These are phyloP conservation scores for Raja brachyura DNA, from an alignment of 2,113 vertebrate species.

Conservation along the genomic window DNA sequence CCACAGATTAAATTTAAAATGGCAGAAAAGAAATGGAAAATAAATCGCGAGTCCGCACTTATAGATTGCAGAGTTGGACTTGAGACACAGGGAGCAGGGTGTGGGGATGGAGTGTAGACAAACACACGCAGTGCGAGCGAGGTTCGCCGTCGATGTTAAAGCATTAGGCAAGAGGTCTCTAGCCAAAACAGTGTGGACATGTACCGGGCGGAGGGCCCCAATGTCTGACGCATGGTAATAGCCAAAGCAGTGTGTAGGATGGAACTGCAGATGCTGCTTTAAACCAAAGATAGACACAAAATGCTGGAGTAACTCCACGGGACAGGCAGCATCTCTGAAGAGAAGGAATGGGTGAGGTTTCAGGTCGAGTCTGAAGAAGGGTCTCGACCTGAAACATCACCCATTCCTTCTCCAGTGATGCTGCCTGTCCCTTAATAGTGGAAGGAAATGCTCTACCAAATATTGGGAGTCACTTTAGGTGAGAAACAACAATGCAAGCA, in stretches of 20 bases:
- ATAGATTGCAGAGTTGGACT: not conserved
- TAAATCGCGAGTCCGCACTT: not conserved
- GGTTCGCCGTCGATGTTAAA: too few relatives aligned
- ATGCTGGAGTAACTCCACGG: too few relatives aligned
- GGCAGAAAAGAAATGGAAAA: conserved; percentile 3
- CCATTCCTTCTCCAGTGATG: too few relatives aligned
- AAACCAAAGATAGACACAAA: too few relatives aligned
- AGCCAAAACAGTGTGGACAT: not conserved
- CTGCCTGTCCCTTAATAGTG: too few relatives aligned
- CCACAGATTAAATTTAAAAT: conserved; percentile 4
- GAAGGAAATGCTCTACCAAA: not conserved
- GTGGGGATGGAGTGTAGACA: not conserved
- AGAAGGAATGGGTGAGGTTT: too few relatives aligned
- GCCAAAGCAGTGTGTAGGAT: too few relatives aligned
- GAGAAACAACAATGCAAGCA: not conserved
- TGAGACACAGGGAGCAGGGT: not conserved
- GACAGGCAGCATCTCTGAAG: too few relatives aligned
- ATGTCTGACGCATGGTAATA: too few relatives aligned
- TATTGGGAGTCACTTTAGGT: not conserved
- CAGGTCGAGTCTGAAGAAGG: too few relatives aligned
- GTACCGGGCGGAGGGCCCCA: not conserved
- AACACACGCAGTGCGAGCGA: not conserved
- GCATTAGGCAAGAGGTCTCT: not conserved
- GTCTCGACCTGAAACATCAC: too few relatives aligned
- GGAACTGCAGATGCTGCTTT: too few relatives aligned